Base-by-base conservation (phyloP, 2,797 vertebrate species). In the Halcyon leucocephala region DNA sequence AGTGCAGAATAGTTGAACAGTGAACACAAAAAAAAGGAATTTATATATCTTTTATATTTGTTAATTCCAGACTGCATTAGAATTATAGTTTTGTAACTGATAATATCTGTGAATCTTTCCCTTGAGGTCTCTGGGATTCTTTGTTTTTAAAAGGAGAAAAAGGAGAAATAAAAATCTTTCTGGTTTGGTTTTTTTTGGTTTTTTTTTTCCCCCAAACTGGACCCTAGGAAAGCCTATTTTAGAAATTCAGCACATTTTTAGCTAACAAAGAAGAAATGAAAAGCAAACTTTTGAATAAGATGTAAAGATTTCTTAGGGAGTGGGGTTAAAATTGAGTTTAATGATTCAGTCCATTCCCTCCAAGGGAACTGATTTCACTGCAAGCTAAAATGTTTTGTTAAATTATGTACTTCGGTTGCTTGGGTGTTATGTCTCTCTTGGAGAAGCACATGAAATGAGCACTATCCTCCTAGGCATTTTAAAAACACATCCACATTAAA, bases 371-470 rank as follows among this genome's bases (percentile, higher is more conserved):
- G 93, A 82, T 95, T 97, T 97, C 79, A 94, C 73, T 86, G 61
- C 89, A 84, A 98, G 94, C 84, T 96, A 95, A 97, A 96, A 97
- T 97, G 91, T 91, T 95, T 97, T 96, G 69, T 93, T 97, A 97
- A 97, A 97, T 96, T 96, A 91, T 87, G 22, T 96, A 91, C 94
- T 95, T 97, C 88, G 93, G 77, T 81, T 95, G 89, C 94, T 95
- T 95, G 83, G 31, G 93, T 97, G 92, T 94, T 97, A 94, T 90
- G 91, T 92, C 89, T 96, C 61, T 97, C 95, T 93, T 94, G 82
- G 91, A 92, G 94, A 97, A 96, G 90, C 81, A 92, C 85, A 96
- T 65, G 95, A 96, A 97, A 95, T 95, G 95, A 96, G 91, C 85
- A 92, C 94, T 96, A 96, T 97, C 95, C 96, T 96, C 91, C 87